These are phyloP conservation scores for Heteromyza rotundicornis DNA, from an alignment of 2,888 invertebrate species.

Conservation along the genomic window DNA sequence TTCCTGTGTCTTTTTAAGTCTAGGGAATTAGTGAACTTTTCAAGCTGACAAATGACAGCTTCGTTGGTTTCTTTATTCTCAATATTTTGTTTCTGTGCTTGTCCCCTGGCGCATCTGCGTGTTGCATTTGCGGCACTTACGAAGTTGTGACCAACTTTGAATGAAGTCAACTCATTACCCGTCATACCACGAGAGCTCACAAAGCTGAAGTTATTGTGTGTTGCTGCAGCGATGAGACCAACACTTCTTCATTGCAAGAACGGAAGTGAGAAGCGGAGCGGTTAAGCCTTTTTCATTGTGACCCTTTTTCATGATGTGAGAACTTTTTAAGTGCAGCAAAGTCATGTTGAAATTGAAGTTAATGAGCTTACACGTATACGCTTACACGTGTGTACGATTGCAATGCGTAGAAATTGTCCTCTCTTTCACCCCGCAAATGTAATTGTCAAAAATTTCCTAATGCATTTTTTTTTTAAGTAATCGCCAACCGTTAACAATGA, in stretches of 20 bases:
- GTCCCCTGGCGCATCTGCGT: background rate
- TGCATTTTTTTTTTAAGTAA: background rate
- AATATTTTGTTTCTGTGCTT: slow-evolving; percentile 4
- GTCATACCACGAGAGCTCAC: background rate
- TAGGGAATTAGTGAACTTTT: too few relatives aligned
- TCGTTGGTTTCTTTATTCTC: too few relatives aligned
- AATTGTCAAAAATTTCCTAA: background rate
- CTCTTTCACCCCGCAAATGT: background rate
- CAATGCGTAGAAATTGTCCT: too few relatives aligned
- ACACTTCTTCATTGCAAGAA: slow-evolving; percentile 6
- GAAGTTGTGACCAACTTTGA: slow-evolving; percentile 23
- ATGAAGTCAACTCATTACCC: slow-evolving; percentile 49
- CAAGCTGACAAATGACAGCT: too few relatives aligned
- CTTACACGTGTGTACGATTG: too few relatives aligned
- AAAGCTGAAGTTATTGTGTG: background rate
- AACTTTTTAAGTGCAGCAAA: background rate
- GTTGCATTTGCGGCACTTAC: background rate
- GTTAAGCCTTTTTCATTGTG: too few relatives aligned
- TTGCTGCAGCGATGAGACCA: background rate
- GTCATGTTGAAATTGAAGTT: background rate
- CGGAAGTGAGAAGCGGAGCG: slow-evolving; percentile 15
- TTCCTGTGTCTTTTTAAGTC: background rate
- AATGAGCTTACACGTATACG: background rate
- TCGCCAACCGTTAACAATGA: slow-evolving; percentile 14
- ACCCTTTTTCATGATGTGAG: too few relatives aligned